phyloP scores from a whole-genome alignment of 2,113 vertebrate genomes.

The Isichthys henryi region DNA sequence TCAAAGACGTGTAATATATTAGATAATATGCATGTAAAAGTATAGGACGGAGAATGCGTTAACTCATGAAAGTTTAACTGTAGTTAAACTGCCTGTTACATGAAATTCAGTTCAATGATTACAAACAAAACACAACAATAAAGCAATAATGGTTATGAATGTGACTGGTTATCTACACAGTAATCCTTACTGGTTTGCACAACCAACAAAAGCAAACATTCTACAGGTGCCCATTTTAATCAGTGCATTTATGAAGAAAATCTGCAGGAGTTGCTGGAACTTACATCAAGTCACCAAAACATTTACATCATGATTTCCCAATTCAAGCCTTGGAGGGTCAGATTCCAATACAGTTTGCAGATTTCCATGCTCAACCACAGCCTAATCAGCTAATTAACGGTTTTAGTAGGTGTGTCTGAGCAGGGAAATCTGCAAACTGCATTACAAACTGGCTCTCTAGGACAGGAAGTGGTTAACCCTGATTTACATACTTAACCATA shows the following conservation, averaged over 20 bases:
- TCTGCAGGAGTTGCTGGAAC: neutral
- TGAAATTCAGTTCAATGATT: neutral
- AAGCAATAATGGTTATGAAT: neutral
- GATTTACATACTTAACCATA: neutral
- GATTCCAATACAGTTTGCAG: neutral
- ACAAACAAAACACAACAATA: neutral
- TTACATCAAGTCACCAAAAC: neutral
- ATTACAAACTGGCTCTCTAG: neutral
- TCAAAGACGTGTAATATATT: neutral
- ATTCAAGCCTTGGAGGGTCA: neutral
- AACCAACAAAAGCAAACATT: neutral
- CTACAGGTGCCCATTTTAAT: neutral
- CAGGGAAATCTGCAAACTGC: neutral
- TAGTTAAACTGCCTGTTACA: no score
- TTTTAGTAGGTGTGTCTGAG: neutral
- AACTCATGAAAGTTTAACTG: no score
- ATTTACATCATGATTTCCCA: neutral
- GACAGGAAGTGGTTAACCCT: neutral
- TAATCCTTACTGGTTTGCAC: neutral
- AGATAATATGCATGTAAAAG: no score
- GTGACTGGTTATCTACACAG: neutral
- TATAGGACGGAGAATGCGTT: no score
- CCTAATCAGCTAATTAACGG: neutral
- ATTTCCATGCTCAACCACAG: neutral
- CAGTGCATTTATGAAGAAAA: neutral